Evolutionary conservation across 1,140 invertebrate genomes (phyloP).

Genomic region (Glomeris maerens): DNA sequence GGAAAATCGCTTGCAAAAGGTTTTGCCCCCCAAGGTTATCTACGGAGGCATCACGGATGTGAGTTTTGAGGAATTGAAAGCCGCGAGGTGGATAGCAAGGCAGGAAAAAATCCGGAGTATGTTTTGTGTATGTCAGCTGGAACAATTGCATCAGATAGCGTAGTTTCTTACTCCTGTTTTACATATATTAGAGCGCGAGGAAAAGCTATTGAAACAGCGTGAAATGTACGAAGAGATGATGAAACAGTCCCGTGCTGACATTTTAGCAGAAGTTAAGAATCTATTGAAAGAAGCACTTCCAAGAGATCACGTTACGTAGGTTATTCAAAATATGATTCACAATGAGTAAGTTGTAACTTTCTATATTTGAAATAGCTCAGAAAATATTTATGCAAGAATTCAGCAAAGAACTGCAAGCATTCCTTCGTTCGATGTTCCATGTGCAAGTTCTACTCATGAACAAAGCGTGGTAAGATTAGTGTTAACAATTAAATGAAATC

Average conservation of each 20-base stretch:
- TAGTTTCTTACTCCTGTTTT: slow-evolving; percentile 1
- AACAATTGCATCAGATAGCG: no score
- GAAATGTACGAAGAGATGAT: slow-evolving; percentile 12
- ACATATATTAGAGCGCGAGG: slow-evolving; percentile 9
- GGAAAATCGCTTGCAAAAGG: no score
- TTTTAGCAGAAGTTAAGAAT: slow-evolving; percentile 3
- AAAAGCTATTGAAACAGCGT: slow-evolving; percentile 19
- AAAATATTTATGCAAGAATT: no score
- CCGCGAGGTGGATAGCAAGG: slow-evolving; percentile 22
- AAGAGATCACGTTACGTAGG: slow-evolving; percentile 12
- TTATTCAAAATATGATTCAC: slow-evolving; percentile 8
- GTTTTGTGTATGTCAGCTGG: no score
- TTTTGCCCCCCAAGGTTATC: no score
- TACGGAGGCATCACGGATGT: slow-evolving; percentile 38
- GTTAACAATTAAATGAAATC: no score
- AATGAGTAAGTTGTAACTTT: no score
- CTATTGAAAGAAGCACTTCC: background rate
- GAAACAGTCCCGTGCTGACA: slow-evolving; percentile 13
- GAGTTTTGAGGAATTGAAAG: slow-evolving; percentile 40
- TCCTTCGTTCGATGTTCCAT: no score
- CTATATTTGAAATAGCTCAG: no score
- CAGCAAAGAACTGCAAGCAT: no score
- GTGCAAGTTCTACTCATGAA: no score
- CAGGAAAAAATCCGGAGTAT: slow-evolving; percentile 11
- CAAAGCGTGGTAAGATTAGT: no score